Evolutionary conservation across 1,140 invertebrate species (phyloP), one percentile per base, ranked within the genome.

Genomic region (Brachionus paranguensis): DNA sequence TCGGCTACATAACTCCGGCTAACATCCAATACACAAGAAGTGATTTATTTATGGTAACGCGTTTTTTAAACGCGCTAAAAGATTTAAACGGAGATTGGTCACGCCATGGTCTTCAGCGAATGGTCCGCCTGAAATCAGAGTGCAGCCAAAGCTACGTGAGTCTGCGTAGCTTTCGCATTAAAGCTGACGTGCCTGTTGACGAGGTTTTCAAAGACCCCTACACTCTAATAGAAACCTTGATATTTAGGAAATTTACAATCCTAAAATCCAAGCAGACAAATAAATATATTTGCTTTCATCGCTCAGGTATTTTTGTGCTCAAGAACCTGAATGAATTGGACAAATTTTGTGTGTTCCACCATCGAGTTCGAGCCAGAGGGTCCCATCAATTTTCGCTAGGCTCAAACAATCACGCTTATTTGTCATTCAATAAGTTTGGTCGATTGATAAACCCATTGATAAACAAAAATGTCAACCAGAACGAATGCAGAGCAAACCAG

Each of bases 191-290:
- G 12, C 78, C 78, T 10, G 12, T 81, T 47, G 78, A 81, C 1
- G 78, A 81, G 43, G 78, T 50, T 14, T 81, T 81, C 29, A 81
- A 68, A 81, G 78, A 81, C 41, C 53, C 78, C 7, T 81, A 81
- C 43, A 60, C 78, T 81, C 27, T 64, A 24, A 81, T 81, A 5
- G 78, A 81, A 68, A 81, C 37, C 27, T n/a, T 45, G 45, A 41
- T 60, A 24, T 81, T n/a, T 41, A 27, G 78, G 17, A 60, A 37
- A 45, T 60, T 81, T 29, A 68, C 12, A 3, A 29, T 47, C 0
- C 14, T 81, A 24, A 81, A 81, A 68, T 60, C 78, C n/a, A 81
- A 81, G 64, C 53, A 81, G 41, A 5, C 17, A n/a, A 45, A 64
- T 7, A 64, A 60, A 37, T 81, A 81, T 29, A 17, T 81, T 10